phyloP scores from a whole-genome alignment of 2,888 invertebrate genomes.

The Parthenolecanium corni region DNA sequence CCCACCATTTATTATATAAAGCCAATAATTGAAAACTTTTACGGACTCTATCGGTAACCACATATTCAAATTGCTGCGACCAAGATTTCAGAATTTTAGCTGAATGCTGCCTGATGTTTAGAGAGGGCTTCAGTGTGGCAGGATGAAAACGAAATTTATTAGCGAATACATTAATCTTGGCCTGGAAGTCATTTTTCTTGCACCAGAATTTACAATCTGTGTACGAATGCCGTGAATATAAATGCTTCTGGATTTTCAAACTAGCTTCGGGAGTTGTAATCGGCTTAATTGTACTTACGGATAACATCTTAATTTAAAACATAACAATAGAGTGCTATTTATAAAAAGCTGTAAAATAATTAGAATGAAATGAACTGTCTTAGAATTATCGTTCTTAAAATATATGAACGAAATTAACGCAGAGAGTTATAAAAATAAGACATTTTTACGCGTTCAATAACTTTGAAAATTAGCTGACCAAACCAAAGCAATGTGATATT shows the following conservation, averaged over 20 bases:
- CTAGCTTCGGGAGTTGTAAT: neutral
- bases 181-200: neutral
- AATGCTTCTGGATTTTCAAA: neutral
- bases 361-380: no score
- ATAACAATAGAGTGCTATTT: no score
- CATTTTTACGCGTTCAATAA: no score
- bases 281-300: constrained; percentile 1
- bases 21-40: constrained; percentile 52
- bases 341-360: no score
- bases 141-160: neutral
- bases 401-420: no score
- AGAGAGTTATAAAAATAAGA: no score
- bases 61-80: constrained; percentile 35
- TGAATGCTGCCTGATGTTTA: constrained; percentile 42
- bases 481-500: no score
- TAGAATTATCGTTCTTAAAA: no score
- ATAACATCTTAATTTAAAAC: constrained; percentile 1
- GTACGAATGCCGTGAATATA: neutral
- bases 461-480: no score
- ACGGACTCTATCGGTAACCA: constrained; percentile 48
- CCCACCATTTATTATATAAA: constrained; percentile 52
- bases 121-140: constrained; percentile 31
- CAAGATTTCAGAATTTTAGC: constrained; percentile 40
- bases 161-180: neutral
- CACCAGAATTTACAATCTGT: neutral